Evolutionary conservation across 2,888 invertebrate genomes (phyloP), one percentile per base, ranked within the genome.

Genomic region (Idaea straminata): DNA sequence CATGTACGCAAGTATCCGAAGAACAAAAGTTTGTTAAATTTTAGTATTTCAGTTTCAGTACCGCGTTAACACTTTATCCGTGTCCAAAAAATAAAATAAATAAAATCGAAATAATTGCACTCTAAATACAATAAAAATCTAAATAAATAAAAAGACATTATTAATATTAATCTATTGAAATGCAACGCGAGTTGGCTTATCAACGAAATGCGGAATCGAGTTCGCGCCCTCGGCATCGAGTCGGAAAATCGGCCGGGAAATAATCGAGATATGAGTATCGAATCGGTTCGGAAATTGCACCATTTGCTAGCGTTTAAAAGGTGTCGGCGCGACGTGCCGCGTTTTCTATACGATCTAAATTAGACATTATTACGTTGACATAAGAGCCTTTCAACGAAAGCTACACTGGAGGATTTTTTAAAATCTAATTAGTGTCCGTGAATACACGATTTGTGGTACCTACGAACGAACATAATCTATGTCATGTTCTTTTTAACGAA

Each of bases 281-380:
- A 81, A 75, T 82, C 76, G 80, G 73, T 70, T 70, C 85, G 89
- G 91, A 90, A 86, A 91, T 90, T 86, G 83, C 79, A 68, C 86
- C 81, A 85, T 89, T 89, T 83, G 81, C 81, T 74, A 78, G 76
- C 82, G 79, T 83, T 88, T 83, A 83, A 87, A 85, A 84, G 81
- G 83, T 77, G 80, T 78, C 73, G 70, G 71, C 62, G 67, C 68
- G 71, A 67, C 76, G 61, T 63, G 63, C 57, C 16, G 59, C 63
- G 61, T 62, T 64, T 66, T 59, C 5, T 59, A 59, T 59, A 47
- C 47, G 47, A 47, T 47, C 47, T 47, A 47, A 47, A 47, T 47
- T 47, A 47, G 47, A 47, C 47, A 13, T 47, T 47, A 47, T 7
- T 7, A 47, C 47, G 6, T 47, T 47, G 10, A 7, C 5, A 10